Base-by-base conservation (phyloP, 2,888 invertebrate species). In the Hipparchia sbordonii region DNA sequence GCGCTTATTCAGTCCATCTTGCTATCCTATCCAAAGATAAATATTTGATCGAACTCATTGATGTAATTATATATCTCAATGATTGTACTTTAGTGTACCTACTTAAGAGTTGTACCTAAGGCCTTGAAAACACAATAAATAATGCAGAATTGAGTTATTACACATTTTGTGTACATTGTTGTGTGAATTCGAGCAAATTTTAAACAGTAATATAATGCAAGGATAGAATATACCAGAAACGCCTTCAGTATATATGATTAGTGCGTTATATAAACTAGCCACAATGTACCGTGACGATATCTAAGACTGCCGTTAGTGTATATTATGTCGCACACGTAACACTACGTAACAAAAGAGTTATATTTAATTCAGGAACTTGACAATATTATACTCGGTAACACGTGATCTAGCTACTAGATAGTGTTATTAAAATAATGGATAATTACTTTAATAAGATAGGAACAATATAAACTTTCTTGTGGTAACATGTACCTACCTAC, bases 211-310 rank as follows among this genome's bases (percentile, higher is more conserved):
- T 23, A 51, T 33, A 65, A 52, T 46, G 9, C 33, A 65, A 52
- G 51, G 52, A 52, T 52, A 51, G 51, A 65, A 51, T 52, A 65
- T 33, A 51, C 23, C 65, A 65, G 23, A 52, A 23, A 63, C 48
- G 2, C 0, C 33, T 10, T 48, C 13, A 9, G 13, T 13, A 10
- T 12, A 54, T 9, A 8, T 60, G 79, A 81, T 77, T 80, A 56
- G 51, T 74, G 79, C 39, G 39, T 86, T 84, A 85, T 82, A 81
- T 84, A 84, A 85, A 83, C 13, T 74, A 77, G 83, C n/a, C 73
- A 78, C 80, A 76, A 67, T 70, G 61, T 72, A 68, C 76, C 72
- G 72, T 75, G 79, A 77, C 77, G 74, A 75, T 60, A 60, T 33
- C 79, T 80, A 81, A 81, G 78, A 79, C 73, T 75, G 66, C 71